These are phyloP conservation scores for Blastobasis lacticolella DNA, from an alignment of 2,888 invertebrate species.

Conservation along the genomic window DNA sequence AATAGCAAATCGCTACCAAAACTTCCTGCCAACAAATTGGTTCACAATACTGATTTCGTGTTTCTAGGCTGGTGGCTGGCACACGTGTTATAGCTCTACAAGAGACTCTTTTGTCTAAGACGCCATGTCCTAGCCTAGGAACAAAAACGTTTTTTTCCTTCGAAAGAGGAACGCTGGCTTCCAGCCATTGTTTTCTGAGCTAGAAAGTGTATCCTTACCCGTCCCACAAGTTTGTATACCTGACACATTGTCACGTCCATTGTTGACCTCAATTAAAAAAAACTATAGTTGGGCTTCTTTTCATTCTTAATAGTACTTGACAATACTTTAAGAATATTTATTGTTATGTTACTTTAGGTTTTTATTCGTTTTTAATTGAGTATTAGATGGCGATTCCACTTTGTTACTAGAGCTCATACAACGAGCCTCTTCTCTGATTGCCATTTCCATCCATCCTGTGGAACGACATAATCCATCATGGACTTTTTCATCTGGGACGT, in stretches of 20 bases:
- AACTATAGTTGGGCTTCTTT: too few species aligned
- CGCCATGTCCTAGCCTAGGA: constrained; percentile 29
- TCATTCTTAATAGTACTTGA: too few species aligned
- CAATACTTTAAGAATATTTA: too few species aligned
- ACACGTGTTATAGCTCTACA: background rate
- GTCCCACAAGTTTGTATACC: constrained; percentile 13
- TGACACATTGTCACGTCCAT: too few species aligned
- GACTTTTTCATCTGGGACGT: background rate
- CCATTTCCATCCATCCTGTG: background rate
- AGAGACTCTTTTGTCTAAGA: constrained; percentile 27
- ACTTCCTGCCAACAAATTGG: constrained; percentile 24
- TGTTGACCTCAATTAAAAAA: too few species aligned
- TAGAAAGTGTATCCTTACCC: constrained; percentile 25
- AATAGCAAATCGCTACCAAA: constrained; percentile 23
- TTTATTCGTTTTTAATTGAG: too few species aligned
- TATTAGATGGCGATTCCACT: too few species aligned
- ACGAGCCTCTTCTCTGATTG: too few species aligned
- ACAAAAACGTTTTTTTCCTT: constrained; percentile 51
- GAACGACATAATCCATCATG: background rate
- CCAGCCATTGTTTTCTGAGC: constrained; percentile 48
- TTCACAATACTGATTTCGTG: constrained; percentile 10
- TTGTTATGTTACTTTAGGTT: too few species aligned
- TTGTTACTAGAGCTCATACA: too few species aligned
- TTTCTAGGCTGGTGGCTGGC: background rate
- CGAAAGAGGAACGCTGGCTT: constrained; percentile 49